Evolutionary conservation across 2,797 vertebrate genomes (phyloP), one percentile per base, ranked within the genome.

Genomic region (Tarsius wallacei): DNA sequence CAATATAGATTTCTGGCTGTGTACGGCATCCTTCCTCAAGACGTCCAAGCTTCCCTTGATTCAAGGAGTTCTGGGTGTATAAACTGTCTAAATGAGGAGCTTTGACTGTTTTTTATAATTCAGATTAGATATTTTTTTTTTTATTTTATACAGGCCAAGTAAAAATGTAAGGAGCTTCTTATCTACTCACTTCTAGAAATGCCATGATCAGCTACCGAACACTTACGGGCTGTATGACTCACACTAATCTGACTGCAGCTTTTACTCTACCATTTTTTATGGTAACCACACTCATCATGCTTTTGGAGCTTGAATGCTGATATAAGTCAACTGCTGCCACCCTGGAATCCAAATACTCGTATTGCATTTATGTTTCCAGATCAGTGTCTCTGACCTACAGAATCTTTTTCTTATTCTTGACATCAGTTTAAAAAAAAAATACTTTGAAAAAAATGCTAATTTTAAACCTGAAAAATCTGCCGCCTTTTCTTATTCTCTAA

Each of bases 401-500:
- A 91, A 68, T 80, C 5, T 7, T 87, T 73, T 84, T 64, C n/a
- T 84, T 70, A 14, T 11, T 85, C 12, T 22, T 26, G 49, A 24
- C n/a, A 64, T n/a, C 22, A 42, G 1, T 66, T 36, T 16, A n/a
- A 77, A 21, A 19, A 16, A 68, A 55, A 63, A 90, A 21, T 22
- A 57, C 17, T 61, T 85, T 90, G 21, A 84, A 74, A 84, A 74
- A 87, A 76, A 28, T 24, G 61, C 3, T 70, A 26, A 53, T 73
- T 13, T 73, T 70, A 24, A 94, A 24, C 77, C 26, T 64, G 47
- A 63, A 88, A 85, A 78, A 21, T 74, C 28, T 49, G 12, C 15
- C 26, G 80, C 11, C 7, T 57, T 96, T 89, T 57, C 5, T 87
- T 57, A 36, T 51, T 92, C 33, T 85, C 15, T 73, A 78, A 91